Evolutionary conservation across 2,888 invertebrate genomes (phyloP), one percentile per base, ranked within the genome.

Genomic region (Clivina fossor): DNA sequence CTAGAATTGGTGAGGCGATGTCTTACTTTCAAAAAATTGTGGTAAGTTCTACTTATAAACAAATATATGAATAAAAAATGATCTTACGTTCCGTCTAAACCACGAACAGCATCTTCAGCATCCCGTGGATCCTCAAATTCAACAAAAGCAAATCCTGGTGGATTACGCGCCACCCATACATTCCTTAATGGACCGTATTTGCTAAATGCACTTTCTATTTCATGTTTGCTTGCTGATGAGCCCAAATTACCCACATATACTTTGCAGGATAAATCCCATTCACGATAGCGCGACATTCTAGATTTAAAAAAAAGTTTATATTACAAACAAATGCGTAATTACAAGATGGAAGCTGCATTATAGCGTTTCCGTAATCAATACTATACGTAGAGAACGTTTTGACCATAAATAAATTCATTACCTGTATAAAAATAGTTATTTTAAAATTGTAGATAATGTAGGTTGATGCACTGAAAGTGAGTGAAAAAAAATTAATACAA

Each of bases 111-210:
- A 72, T 93, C 92, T 73, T 91, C 90, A 9, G 93, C 92, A 70
- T 93, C 93, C 59, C 93, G 77, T 11, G 88, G 83, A 68, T 94
- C 93, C 76, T 93, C 91, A 72, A 83, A 93, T 74, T 93, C 92
- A 3, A 91, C 90, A 73, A 93, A 93, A 0, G 92, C 92, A 75
- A 93, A 92, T 13, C 92, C 94, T 4, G 93, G 93, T 32, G 93
- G 94, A 70, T 94, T 93, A 66, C 93, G 79, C 0, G 94, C 94
- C 47, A 95, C 93, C 94, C 94, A 94, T 41, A 94, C 93, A 74
- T 92, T 94, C 65, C 90, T 81, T 61, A 94, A 79, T 33, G 88
- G 89, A 5, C 94, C 94, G 73, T 90, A 94, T 74, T 91, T 90
- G 56, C 85, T 81, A 73, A 94, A 94, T 7, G 89, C 84, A 67